Conservation (phyloP, 2,113 vertebrate genomes). For the Urocolius indicus region DNA sequence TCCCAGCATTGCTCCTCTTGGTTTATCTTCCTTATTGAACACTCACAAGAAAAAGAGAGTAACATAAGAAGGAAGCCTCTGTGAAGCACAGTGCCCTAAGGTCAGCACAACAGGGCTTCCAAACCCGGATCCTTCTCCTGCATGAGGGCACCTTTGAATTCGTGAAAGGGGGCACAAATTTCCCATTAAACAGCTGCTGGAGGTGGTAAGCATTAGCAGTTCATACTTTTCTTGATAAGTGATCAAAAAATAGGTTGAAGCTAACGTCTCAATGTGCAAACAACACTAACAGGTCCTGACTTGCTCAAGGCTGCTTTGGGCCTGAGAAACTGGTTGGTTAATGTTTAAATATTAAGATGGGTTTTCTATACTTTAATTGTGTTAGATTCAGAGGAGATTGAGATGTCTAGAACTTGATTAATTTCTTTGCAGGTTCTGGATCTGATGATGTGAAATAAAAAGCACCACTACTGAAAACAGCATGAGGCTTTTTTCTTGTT, state of each 20-base stretch:
- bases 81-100: neutral
- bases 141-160: neutral
- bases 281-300: neutral
- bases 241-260: neutral
- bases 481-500: neutral
- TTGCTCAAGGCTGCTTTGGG: neutral
- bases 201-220: neutral
- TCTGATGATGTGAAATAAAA: neutral
- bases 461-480: neutral
- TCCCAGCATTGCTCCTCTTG: neutral
- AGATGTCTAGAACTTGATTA: neutral
- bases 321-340: neutral
- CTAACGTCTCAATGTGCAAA: neutral
- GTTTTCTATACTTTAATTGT: neutral
- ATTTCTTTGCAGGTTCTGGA: neutral
- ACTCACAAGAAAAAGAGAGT: neutral
- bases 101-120: neutral
- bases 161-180: fast-evolving
- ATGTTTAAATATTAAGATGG: neutral
- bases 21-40: neutral
- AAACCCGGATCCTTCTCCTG: neutral
- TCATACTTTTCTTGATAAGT: neutral
- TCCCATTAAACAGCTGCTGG: neutral
- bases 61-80: neutral
- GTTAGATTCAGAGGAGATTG: neutral